Conservation (phyloP, 2,888 invertebrate genomes). For the Syrphus vitripennis region DNA sequence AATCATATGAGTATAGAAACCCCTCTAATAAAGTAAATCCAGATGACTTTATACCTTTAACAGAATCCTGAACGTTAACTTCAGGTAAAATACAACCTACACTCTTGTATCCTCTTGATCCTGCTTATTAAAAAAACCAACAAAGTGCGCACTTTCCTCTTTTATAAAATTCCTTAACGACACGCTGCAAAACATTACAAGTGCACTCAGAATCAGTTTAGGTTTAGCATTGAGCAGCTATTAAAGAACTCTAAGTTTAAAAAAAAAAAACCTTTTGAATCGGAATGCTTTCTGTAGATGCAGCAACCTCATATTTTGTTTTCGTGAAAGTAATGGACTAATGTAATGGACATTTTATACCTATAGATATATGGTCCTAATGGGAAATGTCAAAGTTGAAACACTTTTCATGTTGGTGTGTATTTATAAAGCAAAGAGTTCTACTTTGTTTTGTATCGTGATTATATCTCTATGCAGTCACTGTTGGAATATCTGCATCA, state of each 20-base stretch:
- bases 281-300: not conserved
- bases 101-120: not conserved
- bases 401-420: slow-evolving; percentile 7
- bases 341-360: slow-evolving; percentile 6
- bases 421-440: slow-evolving; percentile 3
- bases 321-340: slow-evolving; percentile 3
- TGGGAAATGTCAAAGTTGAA: slow-evolving; percentile 12
- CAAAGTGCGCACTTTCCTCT: not conserved
- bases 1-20: too few relatives aligned
- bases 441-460: not conserved
- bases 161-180: not conserved
- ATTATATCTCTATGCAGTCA: not conserved
- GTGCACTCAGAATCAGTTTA: not conserved
- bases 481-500: not conserved
- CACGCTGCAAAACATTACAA: not conserved
- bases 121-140: slow-evolving; percentile 1
- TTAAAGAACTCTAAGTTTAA: not conserved
- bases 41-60: not conserved
- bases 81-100: not conserved
- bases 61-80: not conserved
- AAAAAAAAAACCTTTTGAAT: not conserved
- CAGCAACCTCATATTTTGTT: not conserved
- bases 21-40: too few relatives aligned
- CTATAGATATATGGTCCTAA: not conserved
- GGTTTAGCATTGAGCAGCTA: not conserved